phyloP scores from a whole-genome alignment of 1,140 invertebrate genomes.

The Papilio machaon region DNA sequence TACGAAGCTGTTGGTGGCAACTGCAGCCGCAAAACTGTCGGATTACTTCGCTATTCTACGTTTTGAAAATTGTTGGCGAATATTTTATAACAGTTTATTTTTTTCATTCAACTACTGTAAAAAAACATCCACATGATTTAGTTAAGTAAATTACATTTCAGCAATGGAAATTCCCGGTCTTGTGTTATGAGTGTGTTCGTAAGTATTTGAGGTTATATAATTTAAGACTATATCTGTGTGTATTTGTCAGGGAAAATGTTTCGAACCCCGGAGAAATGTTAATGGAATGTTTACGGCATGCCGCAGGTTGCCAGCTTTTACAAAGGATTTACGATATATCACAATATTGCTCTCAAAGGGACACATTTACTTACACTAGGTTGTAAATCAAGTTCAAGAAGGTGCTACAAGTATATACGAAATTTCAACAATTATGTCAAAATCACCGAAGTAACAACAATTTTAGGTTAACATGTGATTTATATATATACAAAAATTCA shows the following conservation, averaged over 20 bases:
- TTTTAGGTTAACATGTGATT: no score
- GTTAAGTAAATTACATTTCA: background rate
- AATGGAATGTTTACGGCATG: constrained; percentile 21
- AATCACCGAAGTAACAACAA: no score
- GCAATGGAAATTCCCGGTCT: background rate
- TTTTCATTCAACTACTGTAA: background rate
- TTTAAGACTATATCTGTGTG: background rate
- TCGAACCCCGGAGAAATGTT: background rate
- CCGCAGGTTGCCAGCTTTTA: background rate
- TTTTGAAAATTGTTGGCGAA: background rate
- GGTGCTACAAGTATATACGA: background rate
- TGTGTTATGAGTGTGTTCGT: background rate
- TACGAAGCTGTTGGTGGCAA: constrained; percentile 15
- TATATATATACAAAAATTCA: no score
- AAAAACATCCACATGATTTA: background rate
- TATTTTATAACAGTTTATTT: background rate
- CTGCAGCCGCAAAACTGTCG: constrained; percentile 14
- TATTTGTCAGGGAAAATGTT: background rate
- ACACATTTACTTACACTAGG: constrained; percentile 2
- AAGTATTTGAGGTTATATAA: background rate
- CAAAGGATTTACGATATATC: constrained; percentile 21
- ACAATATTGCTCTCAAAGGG: constrained; percentile 23
- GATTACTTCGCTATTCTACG: constrained; percentile 16
- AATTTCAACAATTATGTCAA: background rate
- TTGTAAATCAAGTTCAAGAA: background rate